Base-by-base conservation (phyloP, 2,888 invertebrate species). In the Scaptodrosophila latifasciaeformis region DNA sequence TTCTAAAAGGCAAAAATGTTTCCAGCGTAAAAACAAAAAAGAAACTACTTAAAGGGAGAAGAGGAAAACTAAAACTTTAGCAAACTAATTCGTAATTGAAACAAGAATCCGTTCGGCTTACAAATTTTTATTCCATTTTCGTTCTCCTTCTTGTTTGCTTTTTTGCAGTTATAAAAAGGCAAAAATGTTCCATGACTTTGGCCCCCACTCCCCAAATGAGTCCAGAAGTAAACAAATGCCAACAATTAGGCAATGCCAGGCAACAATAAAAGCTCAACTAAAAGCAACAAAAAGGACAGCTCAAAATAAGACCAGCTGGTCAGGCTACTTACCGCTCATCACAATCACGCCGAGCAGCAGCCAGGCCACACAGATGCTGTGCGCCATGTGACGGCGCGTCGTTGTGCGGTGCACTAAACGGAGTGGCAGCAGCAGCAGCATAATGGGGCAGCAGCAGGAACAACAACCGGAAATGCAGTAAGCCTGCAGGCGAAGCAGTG, bases 291-390 rank as follows among this genome's bases (percentile, higher is more conserved):
- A 18, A 24, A 9, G 10, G 12, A 19, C 13, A 19, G 24, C 17
- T 13, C 31, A 31, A 21, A 43, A 35, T 34, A 39, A 29, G 39
- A 50, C 49, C 46, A 50, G 54, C 44, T 35, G 35, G 53, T 51
- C 61, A 61, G 45, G 44, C 51, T 54, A 81, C 82, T 82, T 81
- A 82, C 82, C 82, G 76, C 80, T 80, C 67, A 82, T 76, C 50
- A 76, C 65, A 70, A 80, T 67, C 67, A 81, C 67, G 42, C 77
- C 65, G 56, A 83, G 62, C 65, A 81, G 62, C 65, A 70, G 61
- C 80, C 80, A 74, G 27, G 71, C 69, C 60, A 77, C 67, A 65
- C 71, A 66, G 58, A 69, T 70, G 65, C 71, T 52, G 34, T 65
- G 58, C 37, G 67, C 62, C 76, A 67, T 71, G 50, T 69, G 64